Evolutionary conservation across 1,140 invertebrate genomes (phyloP).

Genomic region (Saxidomus purpurata): DNA sequence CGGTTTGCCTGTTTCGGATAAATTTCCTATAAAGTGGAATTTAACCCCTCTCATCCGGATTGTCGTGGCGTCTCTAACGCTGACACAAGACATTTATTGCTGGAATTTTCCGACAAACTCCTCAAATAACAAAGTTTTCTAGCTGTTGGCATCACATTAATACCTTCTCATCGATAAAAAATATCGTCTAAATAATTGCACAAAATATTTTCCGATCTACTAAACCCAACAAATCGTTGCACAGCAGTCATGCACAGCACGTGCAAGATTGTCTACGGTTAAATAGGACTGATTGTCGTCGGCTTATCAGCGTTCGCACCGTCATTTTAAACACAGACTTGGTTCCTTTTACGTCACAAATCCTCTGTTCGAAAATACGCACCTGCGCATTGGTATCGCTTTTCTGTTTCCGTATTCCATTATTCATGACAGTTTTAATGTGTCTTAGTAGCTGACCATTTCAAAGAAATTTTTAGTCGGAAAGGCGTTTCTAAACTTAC

Average conservation of each 20-base stretch:
- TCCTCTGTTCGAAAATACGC: not conserved
- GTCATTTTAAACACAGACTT: too few species aligned
- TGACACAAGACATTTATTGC: not conserved
- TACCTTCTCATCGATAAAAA: not conserved
- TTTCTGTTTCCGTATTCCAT: too few species aligned
- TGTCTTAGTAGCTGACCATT: too few species aligned
- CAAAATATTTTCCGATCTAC: not conserved
- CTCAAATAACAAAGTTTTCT: not conserved
- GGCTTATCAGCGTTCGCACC: too few species aligned
- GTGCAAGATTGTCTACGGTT: not conserved
- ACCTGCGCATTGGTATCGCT: not conserved
- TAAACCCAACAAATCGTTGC: not conserved
- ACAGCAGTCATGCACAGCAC: not conserved
- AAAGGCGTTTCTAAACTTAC: too few species aligned
- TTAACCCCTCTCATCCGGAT: not conserved
- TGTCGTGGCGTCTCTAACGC: not conserved
- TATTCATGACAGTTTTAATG: too few species aligned
- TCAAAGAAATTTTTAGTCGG: too few species aligned
- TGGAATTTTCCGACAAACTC: not conserved
- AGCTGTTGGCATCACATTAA: not conserved
- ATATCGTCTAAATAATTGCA: not conserved
- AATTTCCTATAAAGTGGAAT: not conserved
- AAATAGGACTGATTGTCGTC: not conserved
- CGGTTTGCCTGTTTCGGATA: too few species aligned
- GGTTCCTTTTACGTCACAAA: too few species aligned